Evolutionary conservation across 2,797 vertebrate species (phyloP).

Genomic region (Odontamblyopus lacepedii): DNA sequence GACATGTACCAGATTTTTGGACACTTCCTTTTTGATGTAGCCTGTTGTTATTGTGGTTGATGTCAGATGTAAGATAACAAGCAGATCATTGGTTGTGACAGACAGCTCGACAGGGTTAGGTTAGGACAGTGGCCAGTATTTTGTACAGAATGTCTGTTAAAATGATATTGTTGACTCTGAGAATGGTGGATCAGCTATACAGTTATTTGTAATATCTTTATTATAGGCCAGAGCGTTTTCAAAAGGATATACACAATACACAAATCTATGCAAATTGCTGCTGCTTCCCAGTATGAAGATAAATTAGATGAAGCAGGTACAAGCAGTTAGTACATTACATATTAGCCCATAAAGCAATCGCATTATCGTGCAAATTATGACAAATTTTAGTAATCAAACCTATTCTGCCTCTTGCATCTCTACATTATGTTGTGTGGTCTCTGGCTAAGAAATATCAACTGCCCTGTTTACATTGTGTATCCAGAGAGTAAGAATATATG

Average conservation of each 20-base stretch:
- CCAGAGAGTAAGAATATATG: slow-evolving; percentile 25
- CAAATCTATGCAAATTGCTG: background rate
- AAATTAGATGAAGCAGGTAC: slow-evolving; percentile 6
- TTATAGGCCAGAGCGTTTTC: no score
- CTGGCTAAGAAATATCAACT: background rate
- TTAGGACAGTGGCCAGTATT: slow-evolving; percentile 27
- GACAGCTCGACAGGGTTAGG: background rate
- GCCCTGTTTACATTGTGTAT: background rate
- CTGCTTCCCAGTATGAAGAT: background rate
- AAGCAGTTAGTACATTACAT: background rate
- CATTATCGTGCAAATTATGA: background rate
- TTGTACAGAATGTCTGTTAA: background rate
- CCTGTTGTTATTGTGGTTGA: background rate
- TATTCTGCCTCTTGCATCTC: background rate
- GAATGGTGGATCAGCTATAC: no score
- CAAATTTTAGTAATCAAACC: background rate
- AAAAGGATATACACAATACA: background rate
- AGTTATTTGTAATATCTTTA: no score
- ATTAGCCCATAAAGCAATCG: background rate
- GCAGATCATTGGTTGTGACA: no score
- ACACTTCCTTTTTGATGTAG: background rate
- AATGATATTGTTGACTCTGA: background rate
- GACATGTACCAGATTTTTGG: background rate
- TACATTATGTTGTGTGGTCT: background rate
- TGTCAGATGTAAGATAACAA: background rate